Evolutionary conservation across 2,888 invertebrate species (phyloP), one percentile per base, ranked within the genome.

Genomic region (Cancer borealis): DNA sequence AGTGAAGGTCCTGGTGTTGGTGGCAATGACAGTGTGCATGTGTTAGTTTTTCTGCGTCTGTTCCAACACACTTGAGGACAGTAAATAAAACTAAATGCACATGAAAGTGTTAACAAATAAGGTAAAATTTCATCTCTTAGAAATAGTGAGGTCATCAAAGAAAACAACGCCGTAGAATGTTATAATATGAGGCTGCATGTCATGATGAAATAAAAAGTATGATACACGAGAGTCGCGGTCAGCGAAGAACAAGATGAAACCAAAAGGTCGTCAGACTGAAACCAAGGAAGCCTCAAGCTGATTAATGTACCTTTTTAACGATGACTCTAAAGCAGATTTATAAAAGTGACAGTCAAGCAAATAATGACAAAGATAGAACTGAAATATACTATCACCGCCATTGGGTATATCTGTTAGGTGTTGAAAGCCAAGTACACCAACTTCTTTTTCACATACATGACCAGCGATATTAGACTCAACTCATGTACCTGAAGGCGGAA

Each of bases 81-180:
- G 8, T 73, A 73, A 26, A 26, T 73, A 73, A 73, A 73, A 73
- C 26, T 73, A 26, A 73, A 73, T 73, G 73, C n/a, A 73, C n/a
- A 26, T 73, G 26, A 73, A 26, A 73, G 73, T 73, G 73, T n/a
- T 73, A 73, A 73, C 73, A 73, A 26, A 73, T n/a, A 73, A 73
- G 73, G 73, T 73, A 73, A 73, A 73, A 73, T 26, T 73, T 73
- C 26, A 73, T 26, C 73, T n/a, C 73, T 73, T 73, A 26, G n/a
- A 73, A 73, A 73, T 26, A 73, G 73, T 73, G n/a, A 73, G 73
- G 73, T 6, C 26, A 26, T 73, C 26, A 73, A n/a, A 73, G 73
- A 73, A 73, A 73, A 73, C 73, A 73, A 73, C 73, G 26, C 60
- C 60, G 73, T 73, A 26, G n/a, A 73, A 73, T 26, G n/a, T n/a